phyloP scores from a whole-genome alignment of 2,797 vertebrate genomes.

The Sparus aurata region DNA sequence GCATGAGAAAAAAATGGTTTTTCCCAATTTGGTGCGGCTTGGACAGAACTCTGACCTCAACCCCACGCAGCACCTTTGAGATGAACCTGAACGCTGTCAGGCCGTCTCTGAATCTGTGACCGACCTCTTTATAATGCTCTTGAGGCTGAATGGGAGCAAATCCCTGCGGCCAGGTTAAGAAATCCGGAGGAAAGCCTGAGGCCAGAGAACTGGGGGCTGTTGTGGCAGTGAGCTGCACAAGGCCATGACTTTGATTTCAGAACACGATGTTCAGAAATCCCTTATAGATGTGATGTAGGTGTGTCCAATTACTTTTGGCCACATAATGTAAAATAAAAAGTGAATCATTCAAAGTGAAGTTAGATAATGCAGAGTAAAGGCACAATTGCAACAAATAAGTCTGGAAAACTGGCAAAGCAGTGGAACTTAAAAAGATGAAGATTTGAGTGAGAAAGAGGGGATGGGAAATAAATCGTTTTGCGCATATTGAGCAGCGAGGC shows the following conservation, averaged over 20 bases:
- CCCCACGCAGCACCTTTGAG: background rate
- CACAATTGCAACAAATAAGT: background rate
- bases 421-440: slow-evolving; percentile 18
- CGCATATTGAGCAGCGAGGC: slow-evolving; percentile 20
- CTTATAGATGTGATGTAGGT: background rate
- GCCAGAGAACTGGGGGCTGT: background rate
- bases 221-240: background rate
- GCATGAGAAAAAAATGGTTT: background rate
- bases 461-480: slow-evolving; percentile 21
- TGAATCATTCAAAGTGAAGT: background rate
- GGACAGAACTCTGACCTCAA: background rate
- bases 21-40: background rate
- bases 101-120: background rate
- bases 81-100: background rate
- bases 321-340: background rate
- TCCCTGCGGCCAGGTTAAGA: background rate
- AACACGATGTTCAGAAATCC: background rate
- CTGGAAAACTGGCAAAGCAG: slow-evolving; percentile 18
- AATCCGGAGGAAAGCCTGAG: slow-evolving; percentile 11
- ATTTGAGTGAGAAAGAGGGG: slow-evolving; percentile 9
- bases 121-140: background rate
- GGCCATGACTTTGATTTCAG: background rate
- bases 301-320: slow-evolving; percentile 7
- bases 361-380: background rate
- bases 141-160: slow-evolving; percentile 17